These are phyloP conservation scores for Macrosteles quadrilineatus DNA, from an alignment of 1,140 invertebrate species.

Conservation along the genomic window DNA sequence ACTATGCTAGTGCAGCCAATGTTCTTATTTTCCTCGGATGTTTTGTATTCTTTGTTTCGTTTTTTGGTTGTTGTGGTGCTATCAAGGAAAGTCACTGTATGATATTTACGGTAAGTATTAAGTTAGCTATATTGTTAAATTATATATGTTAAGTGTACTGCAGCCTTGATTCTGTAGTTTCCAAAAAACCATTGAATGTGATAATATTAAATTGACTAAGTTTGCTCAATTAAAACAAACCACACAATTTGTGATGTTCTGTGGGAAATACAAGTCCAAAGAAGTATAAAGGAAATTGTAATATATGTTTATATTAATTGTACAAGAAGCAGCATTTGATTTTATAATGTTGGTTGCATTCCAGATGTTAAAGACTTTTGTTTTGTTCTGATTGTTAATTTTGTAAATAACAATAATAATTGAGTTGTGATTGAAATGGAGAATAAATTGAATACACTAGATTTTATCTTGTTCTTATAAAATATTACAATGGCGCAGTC, in stretches of 20 bases:
- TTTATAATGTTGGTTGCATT: no score
- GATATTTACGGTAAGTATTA: slow-evolving; percentile 67
- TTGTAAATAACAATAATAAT: no score
- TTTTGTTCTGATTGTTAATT: no score
- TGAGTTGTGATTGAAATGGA: no score
- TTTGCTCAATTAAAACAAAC: background rate
- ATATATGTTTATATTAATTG: no score
- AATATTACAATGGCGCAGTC: no score
- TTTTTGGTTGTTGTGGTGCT: slow-evolving; percentile 85
- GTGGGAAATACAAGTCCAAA: background rate
- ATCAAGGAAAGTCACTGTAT: slow-evolving; percentile 81
- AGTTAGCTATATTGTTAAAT: background rate
- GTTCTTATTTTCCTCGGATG: slow-evolving; percentile 73
- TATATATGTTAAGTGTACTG: background rate
- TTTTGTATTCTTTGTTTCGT: slow-evolving; percentile 74
- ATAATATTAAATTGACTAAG: background rate
- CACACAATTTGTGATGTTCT: background rate
- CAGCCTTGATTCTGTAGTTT: background rate
- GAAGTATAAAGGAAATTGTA: background rate
- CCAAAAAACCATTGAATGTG: background rate
- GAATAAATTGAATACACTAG: no score
- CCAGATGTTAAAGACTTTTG: no score
- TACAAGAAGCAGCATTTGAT: no score
- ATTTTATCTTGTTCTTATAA: no score
- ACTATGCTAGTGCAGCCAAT: slow-evolving; percentile 71